Evolutionary conservation across 2,797 vertebrate species (phyloP).

Genomic region (Acipenser ruthenus): DNA sequence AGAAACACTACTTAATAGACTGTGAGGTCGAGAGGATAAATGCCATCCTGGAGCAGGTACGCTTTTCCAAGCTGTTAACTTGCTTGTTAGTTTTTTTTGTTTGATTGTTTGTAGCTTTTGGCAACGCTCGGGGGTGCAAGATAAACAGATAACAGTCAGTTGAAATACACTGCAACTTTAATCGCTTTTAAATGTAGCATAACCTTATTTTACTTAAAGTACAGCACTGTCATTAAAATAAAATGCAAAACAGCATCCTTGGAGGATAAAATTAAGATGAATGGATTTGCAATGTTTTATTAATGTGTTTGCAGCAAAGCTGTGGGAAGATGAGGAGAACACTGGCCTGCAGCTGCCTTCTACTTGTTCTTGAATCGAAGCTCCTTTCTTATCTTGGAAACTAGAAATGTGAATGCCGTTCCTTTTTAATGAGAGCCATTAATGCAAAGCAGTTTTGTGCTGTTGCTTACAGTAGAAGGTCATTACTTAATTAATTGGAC

Average conservation of each 20-base stretch:
- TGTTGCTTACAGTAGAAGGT: conserved; percentile 34
- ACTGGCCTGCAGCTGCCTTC: background rate
- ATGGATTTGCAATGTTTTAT: conserved; percentile 36
- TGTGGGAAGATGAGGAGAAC: background rate
- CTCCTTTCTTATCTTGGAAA: background rate
- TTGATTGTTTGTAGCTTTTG: too few relatives aligned
- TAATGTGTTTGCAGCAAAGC: background rate
- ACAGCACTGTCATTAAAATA: conserved; percentile 24
- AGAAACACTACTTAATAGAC: conserved; percentile 94
- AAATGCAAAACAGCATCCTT: conserved; percentile 40
- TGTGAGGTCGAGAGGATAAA: conserved; percentile 95
- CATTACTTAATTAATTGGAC: conserved; percentile 46
- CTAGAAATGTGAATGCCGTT: too few relatives aligned
- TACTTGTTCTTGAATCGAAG: background rate
- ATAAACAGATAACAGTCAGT: too few relatives aligned
- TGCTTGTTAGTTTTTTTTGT: too few relatives aligned
- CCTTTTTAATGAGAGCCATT: conserved; percentile 5
- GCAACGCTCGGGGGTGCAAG: too few relatives aligned
- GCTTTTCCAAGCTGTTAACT: background rate
- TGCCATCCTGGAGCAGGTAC: conserved; percentile 95
- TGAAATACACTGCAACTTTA: conserved; percentile 24
- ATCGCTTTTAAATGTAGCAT: conserved; percentile 45
- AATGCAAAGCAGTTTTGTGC: conserved; percentile 25
- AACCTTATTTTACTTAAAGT: conserved; percentile 32
- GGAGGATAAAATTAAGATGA: conserved; percentile 52